Base-by-base conservation (phyloP, 1,140 invertebrate species). In the Cotesia glomerata region DNA sequence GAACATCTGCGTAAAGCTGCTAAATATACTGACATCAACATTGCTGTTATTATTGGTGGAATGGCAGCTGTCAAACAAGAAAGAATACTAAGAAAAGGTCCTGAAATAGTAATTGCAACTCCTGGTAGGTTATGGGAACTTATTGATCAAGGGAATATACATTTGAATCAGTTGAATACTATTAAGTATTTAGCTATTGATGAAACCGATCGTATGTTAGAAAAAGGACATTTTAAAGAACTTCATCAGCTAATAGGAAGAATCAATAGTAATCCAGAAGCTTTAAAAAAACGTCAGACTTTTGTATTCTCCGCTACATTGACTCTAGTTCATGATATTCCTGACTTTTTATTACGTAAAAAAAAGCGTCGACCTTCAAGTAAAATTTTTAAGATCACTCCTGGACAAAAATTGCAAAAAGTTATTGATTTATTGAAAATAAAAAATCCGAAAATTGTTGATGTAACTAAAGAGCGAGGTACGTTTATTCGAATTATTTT, bases 221-320 rank as follows among this genome's bases (percentile, higher is more conserved):
- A 99, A 81, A 94, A 93, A 76, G 96, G 96, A 14, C 98, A 99
- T 87, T 99, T 99, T 88, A 91, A 95, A 79, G 98, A 99, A 86
- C 83, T 99, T 2, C 89, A 94, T 39, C 89, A 92, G 39, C 86
- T 99, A 11, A 82, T 99, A 0, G 92, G 95, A 75, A 85, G 91
- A 8, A 88, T 99, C 2, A 97, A 98, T 85, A 82, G 85, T 4
- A 90, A 94, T 76, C 88, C 91, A 70, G 77, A 84, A 0, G 88
- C 88, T 51, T 86, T 88, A 7, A 84, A 88, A 71, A 76, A 89
- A 39, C 87, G 96, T 18, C 97, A 99, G 86, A 98, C 94, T 78
- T 98, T 99, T 86, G 93, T 99, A 0, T 99, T 99, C 88, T 99
- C 98, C 0, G 98, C 98, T 14, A 99, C 98, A 0, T 88, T 99